phyloP scores from a whole-genome alignment of 2,113 vertebrate species.

The Myxocyprinus asiaticus region DNA sequence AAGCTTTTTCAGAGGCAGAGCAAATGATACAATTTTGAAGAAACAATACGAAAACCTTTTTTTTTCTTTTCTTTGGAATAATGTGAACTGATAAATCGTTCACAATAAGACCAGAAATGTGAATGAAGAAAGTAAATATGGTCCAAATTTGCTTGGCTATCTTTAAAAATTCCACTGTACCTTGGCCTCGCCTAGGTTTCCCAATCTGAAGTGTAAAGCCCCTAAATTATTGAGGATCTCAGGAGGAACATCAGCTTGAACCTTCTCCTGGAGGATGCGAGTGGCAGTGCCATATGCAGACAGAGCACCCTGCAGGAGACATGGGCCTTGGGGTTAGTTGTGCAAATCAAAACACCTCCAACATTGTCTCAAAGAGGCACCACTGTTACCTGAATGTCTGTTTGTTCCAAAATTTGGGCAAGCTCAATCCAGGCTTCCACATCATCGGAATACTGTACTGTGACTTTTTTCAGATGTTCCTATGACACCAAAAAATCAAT shows the following conservation, averaged over 20 bases:
- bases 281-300: constrained; percentile 98
- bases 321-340: background rate
- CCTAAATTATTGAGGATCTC: constrained; percentile 98
- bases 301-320: constrained; percentile 81
- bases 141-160: no score
- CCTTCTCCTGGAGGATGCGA: constrained; percentile 97
- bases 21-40: no score
- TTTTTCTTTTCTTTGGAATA: no score
- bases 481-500: constrained; percentile 56
- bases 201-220: constrained; percentile 95
- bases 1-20: no score
- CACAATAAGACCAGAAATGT: no score
- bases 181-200: constrained; percentile 96
- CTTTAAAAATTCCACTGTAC: constrained; percentile 63
- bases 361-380: background rate
- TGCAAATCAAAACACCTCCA: background rate
- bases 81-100: no score
- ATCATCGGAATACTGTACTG: constrained; percentile 97
- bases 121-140: no score
- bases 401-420: constrained; percentile 97
- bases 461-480: constrained; percentile 98
- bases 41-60: no score
- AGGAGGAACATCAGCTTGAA: constrained; percentile 95
- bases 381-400: constrained; percentile 88
- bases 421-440: constrained; percentile 99